These are phyloP conservation scores for Neodiprion lecontei DNA, from an alignment of 1,140 invertebrate genomes.

Conservation along the genomic window DNA sequence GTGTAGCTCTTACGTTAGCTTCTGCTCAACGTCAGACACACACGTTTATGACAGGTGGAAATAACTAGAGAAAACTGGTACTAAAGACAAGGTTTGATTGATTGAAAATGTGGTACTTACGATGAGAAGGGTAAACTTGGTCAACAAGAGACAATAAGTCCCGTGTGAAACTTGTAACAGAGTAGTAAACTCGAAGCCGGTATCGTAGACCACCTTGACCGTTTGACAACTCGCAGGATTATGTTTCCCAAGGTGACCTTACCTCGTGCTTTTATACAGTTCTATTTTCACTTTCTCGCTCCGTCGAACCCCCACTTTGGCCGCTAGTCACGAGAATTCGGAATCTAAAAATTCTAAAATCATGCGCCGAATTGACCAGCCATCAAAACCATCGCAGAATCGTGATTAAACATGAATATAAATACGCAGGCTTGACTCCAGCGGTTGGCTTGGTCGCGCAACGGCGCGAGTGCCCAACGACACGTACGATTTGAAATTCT, in stretches of 20 bases:
- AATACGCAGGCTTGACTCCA: background rate
- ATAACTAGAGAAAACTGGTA: no score
- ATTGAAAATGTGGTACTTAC: no score
- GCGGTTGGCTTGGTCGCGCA: background rate
- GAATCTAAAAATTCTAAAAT: background rate
- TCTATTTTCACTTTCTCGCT: background rate
- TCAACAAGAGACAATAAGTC: no score
- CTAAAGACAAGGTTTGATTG: no score
- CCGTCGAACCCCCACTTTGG: background rate
- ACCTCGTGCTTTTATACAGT: conserved; percentile 42
- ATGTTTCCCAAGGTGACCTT: conserved; percentile 55
- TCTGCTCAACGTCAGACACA: no score
- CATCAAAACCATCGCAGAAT: background rate
- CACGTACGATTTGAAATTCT: conserved; percentile 5
- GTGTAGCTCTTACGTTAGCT: no score
- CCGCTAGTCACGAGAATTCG: background rate
- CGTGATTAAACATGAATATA: background rate
- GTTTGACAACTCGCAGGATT: conserved; percentile 45
- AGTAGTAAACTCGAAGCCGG: conserved; percentile 24
- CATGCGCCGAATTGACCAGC: background rate
- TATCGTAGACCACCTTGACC: conserved; percentile 25
- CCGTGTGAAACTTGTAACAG: no score
- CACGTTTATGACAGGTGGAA: no score
- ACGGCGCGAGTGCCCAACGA: conserved; percentile 2
- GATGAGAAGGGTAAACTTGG: no score